phyloP scores from a whole-genome alignment of 2,113 vertebrate species.

The Varanus salvator region DNA sequence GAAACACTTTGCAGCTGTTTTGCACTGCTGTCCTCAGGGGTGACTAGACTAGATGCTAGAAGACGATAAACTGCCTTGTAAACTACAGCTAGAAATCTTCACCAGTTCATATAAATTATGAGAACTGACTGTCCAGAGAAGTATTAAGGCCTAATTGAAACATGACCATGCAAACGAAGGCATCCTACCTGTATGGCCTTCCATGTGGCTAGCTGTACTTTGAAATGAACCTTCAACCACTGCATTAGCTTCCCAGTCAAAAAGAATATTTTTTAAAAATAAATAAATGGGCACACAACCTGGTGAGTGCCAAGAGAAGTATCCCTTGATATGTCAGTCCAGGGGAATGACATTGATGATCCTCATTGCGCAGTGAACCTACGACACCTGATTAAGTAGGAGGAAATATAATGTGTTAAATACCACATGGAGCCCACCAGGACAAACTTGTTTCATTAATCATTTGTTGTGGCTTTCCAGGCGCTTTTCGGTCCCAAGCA shows the following conservation, averaged over 20 bases:
- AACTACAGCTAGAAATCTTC: neutral
- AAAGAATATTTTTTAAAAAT: too few relatives aligned
- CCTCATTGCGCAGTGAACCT: neutral
- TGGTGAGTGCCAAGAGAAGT: too few relatives aligned
- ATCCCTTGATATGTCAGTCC: neutral
- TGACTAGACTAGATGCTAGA: neutral
- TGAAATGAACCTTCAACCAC: neutral
- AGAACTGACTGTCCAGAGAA: neutral
- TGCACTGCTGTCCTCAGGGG: neutral
- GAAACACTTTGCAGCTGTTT: constrained; percentile 6
- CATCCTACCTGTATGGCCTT: neutral
- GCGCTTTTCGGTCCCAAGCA: neutral
- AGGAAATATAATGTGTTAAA: too few relatives aligned
- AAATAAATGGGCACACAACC: too few relatives aligned
- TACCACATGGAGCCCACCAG: too few relatives aligned
- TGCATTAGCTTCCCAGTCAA: neutral
- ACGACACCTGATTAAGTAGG: neutral
- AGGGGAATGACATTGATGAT: too few relatives aligned
- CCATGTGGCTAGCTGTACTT: neutral
- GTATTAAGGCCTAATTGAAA: neutral
- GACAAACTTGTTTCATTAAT: neutral
- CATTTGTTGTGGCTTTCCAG: neutral
- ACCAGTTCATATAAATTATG: neutral
- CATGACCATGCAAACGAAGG: neutral
- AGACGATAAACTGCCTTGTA: neutral